Evolutionary conservation across 2,888 invertebrate genomes (phyloP).

Genomic region (Xestia rhomboidea): DNA sequence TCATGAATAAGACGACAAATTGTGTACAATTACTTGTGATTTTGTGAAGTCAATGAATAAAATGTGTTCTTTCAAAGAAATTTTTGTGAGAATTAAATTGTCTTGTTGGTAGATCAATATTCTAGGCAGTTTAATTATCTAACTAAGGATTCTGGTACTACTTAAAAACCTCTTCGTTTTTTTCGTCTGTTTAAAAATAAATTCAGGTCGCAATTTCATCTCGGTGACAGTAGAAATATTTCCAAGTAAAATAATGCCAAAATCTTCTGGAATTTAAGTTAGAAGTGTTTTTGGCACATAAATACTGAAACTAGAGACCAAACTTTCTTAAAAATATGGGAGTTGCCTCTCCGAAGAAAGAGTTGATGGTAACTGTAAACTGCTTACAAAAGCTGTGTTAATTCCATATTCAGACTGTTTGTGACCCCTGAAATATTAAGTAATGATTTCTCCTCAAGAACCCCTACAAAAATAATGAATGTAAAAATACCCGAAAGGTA

Average conservation of each 20-base stretch:
- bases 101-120: background rate
- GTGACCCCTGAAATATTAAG: too few species aligned
- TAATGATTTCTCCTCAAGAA: too few species aligned
- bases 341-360: background rate
- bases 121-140: background rate
- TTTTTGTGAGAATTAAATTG: background rate
- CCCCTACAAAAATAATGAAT: too few species aligned
- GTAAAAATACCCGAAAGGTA: too few species aligned
- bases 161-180: background rate
- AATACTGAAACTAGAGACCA: background rate
- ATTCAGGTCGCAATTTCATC: too few species aligned
- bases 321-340: background rate
- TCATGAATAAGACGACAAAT: conserved; percentile 13
- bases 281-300: background rate
- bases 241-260: background rate
- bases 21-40: background rate
- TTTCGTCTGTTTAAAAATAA: background rate
- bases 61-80: background rate
- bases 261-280: background rate
- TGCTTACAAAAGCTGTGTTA: background rate
- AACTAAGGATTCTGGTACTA: background rate
- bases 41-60: background rate
- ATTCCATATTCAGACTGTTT: too few species aligned
- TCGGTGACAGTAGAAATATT: background rate
- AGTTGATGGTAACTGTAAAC: background rate